A percentile compares a stretch with the other conserved stretches of the same genome.
phyloP scores from a whole-genome alignment of 92 coral and sea anemone species.

The Pocillopora grandis region DNA sequence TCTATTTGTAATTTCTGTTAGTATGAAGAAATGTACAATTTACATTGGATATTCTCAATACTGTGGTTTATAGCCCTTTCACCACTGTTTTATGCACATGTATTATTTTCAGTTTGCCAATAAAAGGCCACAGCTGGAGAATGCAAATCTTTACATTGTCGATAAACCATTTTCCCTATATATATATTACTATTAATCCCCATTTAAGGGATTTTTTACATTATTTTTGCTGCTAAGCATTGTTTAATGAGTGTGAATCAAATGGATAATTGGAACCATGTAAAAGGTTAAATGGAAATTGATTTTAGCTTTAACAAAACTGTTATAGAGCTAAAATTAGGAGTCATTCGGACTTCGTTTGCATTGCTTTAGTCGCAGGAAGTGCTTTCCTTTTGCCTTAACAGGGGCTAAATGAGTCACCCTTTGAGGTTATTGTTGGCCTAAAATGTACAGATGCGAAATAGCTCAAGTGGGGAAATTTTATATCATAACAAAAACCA shows the following conservation, averaged over 20 bases:
- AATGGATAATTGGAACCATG: neutral
- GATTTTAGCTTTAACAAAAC: no score
- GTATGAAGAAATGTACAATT: no score
- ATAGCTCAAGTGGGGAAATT: no score
- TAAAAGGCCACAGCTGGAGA: neutral
- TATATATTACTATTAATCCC: no score
- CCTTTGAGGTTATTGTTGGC: neutral
- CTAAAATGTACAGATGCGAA: neutral
- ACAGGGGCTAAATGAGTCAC: neutral
- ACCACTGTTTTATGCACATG: neutral
- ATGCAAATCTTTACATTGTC: neutral
- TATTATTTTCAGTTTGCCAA: no score
- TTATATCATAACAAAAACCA: no score
- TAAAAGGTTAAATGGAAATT: no score
- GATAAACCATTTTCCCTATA: neutral
- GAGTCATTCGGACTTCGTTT: neutral
- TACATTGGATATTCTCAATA: no score
- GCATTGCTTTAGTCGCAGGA: no score
- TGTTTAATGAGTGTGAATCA: neutral
- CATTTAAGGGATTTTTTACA: neutral
- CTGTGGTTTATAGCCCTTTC: neutral
- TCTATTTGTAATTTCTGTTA: no score
- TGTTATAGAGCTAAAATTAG: no score
- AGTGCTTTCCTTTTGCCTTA: neutral
- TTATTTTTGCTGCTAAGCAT: neutral